phyloP scores from a whole-genome alignment of 1,140 invertebrate genomes.

The Drosophila navojoa region DNA sequence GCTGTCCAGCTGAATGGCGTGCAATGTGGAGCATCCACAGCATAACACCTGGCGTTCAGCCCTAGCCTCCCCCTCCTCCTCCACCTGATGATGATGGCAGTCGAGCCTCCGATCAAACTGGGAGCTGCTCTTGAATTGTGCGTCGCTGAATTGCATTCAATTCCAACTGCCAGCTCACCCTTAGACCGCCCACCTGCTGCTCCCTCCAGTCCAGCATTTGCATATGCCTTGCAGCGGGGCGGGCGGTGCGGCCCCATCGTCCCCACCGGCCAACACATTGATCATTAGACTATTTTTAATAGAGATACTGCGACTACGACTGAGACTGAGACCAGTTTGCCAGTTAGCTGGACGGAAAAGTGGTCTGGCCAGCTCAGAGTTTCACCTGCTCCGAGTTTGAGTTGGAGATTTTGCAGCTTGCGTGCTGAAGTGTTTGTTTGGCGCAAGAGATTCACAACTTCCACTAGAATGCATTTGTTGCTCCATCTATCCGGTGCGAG shows the following conservation, averaged over 20 bases:
- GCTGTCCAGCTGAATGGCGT: slow-evolving; percentile 40
- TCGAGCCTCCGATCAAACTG: slow-evolving; percentile 47
- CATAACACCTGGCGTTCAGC: slow-evolving; percentile 70
- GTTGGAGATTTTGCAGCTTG: slow-evolving; percentile 65
- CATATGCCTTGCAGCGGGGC: slow-evolving; percentile 22
- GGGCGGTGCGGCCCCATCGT: background rate
- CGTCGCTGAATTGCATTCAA: slow-evolving; percentile 35
- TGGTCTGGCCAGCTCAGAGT: slow-evolving; percentile 74
- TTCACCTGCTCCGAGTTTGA: slow-evolving; percentile 74
- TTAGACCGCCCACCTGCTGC: background rate
- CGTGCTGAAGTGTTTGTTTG: slow-evolving; percentile 69
- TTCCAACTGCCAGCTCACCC: slow-evolving; percentile 10
- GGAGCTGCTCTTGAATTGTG: slow-evolving; percentile 56
- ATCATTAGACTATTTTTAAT: slow-evolving; percentile 82
- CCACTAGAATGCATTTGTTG: slow-evolving; percentile 29
- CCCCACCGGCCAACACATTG: slow-evolving; percentile 38
- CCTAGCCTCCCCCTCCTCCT: slow-evolving; percentile 51
- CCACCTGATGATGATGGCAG: slow-evolving; percentile 19
- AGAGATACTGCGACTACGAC: slow-evolving; percentile 52
- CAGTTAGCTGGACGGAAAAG: slow-evolving; percentile 57
- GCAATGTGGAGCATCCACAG: slow-evolving; percentile 40
- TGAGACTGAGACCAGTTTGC: slow-evolving; percentile 60
- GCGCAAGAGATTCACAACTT: slow-evolving; percentile 40
- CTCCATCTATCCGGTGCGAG: slow-evolving; percentile 45
- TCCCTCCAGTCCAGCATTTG: slow-evolving; percentile 28